Conservation (phyloP, 2,797 vertebrate species). For the Anguilla pacifica region DNA sequence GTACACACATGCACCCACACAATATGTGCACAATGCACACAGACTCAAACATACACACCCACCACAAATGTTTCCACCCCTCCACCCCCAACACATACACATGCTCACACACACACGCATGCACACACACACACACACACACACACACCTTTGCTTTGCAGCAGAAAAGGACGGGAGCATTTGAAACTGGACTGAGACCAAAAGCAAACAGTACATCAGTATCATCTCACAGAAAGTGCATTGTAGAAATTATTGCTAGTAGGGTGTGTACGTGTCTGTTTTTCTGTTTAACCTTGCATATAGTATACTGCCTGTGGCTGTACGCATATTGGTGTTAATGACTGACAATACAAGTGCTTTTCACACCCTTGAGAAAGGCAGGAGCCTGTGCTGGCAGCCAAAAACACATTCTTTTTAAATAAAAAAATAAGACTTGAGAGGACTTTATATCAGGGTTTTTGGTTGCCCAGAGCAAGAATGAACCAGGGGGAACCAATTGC, state of each 20-base stretch:
- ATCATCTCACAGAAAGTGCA: not conserved
- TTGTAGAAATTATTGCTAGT: not conserved
- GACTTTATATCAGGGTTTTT: not conserved
- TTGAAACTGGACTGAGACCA: conserved; percentile 36
- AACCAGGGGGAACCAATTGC: too few species aligned
- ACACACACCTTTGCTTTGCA: not conserved
- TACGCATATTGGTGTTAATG: not conserved
- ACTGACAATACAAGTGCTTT: not conserved
- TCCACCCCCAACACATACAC: not conserved
- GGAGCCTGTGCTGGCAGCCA: not conserved
- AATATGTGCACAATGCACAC: not conserved
- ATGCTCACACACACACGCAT: not conserved
- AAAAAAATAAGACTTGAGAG: not conserved
- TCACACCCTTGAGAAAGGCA: not conserved
- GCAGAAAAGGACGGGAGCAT: conserved; percentile 19
- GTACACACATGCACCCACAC: not conserved
- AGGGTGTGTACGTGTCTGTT: not conserved
- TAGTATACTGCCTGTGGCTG: conserved; percentile 25
- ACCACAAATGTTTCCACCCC: not conserved
- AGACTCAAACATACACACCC: conserved; percentile 14
- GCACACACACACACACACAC: not conserved
- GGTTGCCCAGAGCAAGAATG: too few species aligned
- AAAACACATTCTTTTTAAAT: not conserved
- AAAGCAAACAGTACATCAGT: conserved; percentile 51
- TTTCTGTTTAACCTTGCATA: conserved; percentile 31